Percentiles rank a stretch among this genome's conserved stretches.
These are phyloP conservation scores for Lutjanus erythropterus DNA, from an alignment of 2,113 vertebrate genomes.

Conservation along the genomic window DNA sequence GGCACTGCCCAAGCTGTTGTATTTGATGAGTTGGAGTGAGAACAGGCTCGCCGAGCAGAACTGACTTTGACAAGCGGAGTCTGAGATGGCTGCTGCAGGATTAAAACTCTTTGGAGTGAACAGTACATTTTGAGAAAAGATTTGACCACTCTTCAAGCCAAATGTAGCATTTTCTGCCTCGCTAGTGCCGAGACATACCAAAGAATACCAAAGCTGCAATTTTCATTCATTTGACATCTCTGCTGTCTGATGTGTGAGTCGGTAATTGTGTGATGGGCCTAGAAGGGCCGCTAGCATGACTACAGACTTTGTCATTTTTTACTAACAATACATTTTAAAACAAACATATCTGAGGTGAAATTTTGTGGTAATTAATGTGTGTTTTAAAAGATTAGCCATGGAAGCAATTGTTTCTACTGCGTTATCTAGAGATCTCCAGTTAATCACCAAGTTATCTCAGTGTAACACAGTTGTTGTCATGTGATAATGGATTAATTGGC, in stretches of 20 bases:
- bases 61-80: background rate
- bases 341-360: background rate
- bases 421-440: background rate
- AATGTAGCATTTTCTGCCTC: background rate
- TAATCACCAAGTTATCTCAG: background rate
- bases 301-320: background rate
- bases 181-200: too few species aligned
- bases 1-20: too few species aligned
- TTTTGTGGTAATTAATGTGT: background rate
- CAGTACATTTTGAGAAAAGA: background rate
- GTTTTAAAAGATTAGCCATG: background rate
- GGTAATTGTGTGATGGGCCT: background rate
- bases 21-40: too few species aligned
- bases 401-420: background rate
- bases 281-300: background rate
- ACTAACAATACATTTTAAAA: too few species aligned
- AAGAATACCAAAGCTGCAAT: background rate
- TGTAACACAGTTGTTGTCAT: background rate
- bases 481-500: slow-evolving; percentile 1
- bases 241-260: background rate
- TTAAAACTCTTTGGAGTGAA: background rate
- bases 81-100: background rate
- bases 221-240: background rate
- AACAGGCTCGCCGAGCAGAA: background rate
- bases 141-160: background rate